Conservation (phyloP, 2,113 vertebrate species). For the Climacteris rufus region DNA sequence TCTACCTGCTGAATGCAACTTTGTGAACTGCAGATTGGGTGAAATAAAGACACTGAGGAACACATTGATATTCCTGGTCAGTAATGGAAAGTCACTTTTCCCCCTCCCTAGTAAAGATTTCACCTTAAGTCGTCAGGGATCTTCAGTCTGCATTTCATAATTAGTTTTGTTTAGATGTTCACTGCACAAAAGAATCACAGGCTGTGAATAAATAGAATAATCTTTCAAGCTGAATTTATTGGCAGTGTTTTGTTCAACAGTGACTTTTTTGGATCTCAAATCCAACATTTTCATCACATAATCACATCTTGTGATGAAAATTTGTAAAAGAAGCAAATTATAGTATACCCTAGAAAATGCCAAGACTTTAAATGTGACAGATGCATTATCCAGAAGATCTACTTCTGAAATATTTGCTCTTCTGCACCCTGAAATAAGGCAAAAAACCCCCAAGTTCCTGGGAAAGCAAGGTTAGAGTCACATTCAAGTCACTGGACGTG, state of each 20-base stretch:
- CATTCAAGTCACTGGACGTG: neutral
- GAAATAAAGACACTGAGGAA: neutral
- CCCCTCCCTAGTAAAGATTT: neutral
- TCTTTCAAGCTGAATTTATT: neutral
- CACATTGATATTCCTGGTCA: neutral
- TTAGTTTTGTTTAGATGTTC: neutral
- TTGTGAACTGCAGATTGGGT: neutral
- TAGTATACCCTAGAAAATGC: neutral
- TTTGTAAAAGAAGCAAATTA: neutral
- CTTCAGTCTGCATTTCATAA: neutral
- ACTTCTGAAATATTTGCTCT: neutral
- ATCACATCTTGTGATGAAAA: neutral
- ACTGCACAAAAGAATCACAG: neutral
- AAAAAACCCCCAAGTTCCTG: neutral
- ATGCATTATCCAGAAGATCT: neutral
- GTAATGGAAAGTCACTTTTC: neutral
- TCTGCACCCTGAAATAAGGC: neutral
- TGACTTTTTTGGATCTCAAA: neutral
- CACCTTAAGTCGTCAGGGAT: neutral
- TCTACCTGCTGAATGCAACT: neutral
- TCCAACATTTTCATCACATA: neutral
- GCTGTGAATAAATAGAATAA: neutral
- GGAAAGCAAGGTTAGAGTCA: neutral
- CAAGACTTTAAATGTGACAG: neutral
- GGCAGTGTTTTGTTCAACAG: neutral